These are phyloP conservation scores for Ostrea denselamellosa DNA, from an alignment of 1,140 invertebrate genomes.

Conservation along the genomic window DNA sequence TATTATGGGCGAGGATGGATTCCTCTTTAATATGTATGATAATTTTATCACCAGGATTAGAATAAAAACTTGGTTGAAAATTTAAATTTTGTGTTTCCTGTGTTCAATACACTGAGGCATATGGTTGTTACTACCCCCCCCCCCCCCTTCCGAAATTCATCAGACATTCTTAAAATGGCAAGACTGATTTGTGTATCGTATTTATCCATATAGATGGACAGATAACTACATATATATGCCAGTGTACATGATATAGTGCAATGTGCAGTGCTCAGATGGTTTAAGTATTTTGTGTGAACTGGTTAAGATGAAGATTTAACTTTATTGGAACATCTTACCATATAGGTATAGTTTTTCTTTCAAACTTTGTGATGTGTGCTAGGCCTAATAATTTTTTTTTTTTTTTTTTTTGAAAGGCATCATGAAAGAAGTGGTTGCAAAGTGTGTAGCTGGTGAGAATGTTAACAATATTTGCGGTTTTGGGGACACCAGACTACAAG, in stretches of 20 bases:
- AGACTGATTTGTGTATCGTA: too few relatives aligned
- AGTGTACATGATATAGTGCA: too few relatives aligned
- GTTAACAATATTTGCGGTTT: conserved; percentile 94
- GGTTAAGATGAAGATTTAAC: too few relatives aligned
- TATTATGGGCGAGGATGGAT: not conserved
- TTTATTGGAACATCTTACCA: too few relatives aligned
- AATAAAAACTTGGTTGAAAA: not conserved
- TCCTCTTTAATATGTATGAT: not conserved
- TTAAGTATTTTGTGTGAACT: too few relatives aligned
- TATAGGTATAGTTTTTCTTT: too few relatives aligned
- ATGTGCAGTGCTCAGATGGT: too few relatives aligned
- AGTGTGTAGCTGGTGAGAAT: conserved; percentile 91
- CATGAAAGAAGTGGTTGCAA: conserved; percentile 91
- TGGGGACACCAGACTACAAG: conserved; percentile 92
- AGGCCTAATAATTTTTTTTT: too few relatives aligned
- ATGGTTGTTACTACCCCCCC: not conserved
- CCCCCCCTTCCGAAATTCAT: not conserved
- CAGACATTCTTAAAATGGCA: too few relatives aligned
- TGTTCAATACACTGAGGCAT: not conserved
- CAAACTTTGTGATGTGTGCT: too few relatives aligned
- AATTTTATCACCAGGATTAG: not conserved
- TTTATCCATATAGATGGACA: too few relatives aligned
- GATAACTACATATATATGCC: too few relatives aligned
- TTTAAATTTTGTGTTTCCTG: not conserved
- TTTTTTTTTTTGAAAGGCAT: conserved; percentile 85